A percentile compares a stretch with the other conserved stretches of the same genome.
Conservation (phyloP, 2,797 vertebrate species). For the Ptychadena robeensis region DNA sequence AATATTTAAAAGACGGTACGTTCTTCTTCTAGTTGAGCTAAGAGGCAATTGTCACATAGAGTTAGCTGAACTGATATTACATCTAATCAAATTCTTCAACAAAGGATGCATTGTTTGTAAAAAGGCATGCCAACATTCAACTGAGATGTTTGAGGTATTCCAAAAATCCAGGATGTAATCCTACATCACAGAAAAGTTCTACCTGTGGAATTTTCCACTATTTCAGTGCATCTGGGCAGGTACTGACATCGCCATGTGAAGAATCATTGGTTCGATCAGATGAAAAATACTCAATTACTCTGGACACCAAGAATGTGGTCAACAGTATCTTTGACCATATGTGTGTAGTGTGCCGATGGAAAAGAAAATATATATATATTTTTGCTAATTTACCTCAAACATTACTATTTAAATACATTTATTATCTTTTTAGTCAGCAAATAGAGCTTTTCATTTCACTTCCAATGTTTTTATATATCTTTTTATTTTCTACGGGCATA, state of each 20-base stretch:
- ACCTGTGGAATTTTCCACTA: constrained; percentile 40
- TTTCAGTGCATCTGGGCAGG: not conserved
- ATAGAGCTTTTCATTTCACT: too few relatives aligned
- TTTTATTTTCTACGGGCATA: too few relatives aligned
- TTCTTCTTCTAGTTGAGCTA: not conserved
- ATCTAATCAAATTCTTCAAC: constrained; percentile 1
- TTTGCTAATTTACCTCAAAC: too few relatives aligned
- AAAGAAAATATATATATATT: too few relatives aligned
- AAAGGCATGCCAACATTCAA: not conserved
- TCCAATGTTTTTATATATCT: too few relatives aligned
- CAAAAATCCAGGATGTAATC: constrained; percentile 6
- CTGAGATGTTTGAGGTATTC: constrained; percentile 17
- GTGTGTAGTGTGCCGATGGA: too few relatives aligned
- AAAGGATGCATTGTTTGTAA: not conserved
- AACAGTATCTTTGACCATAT: too few relatives aligned
- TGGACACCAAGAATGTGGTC: not conserved
- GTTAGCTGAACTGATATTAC: not conserved
- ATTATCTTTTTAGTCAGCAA: too few relatives aligned
- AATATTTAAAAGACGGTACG: not conserved
- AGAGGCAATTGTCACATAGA: too few relatives aligned
- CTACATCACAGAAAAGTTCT: not conserved
- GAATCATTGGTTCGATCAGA: not conserved
- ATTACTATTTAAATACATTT: too few relatives aligned
- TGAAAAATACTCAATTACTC: not conserved
- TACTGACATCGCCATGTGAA: not conserved